A percentile compares a stretch with the other conserved stretches of the same genome.
Conservation (phyloP, 2,113 vertebrate species). For the Aythya baeri region DNA sequence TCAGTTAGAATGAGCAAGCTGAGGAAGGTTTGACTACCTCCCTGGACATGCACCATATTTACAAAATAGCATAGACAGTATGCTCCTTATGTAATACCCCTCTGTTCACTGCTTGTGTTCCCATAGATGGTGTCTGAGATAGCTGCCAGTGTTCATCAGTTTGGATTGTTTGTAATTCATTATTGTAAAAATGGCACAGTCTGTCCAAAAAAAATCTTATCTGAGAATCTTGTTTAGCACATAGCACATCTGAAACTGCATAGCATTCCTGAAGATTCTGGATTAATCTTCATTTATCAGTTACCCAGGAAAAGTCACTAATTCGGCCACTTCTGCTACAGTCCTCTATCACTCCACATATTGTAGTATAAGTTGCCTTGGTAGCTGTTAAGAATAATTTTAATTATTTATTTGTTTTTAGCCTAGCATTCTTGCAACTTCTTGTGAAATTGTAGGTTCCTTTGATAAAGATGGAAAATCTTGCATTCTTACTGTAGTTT, state of each 20-base stretch:
- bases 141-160: neutral
- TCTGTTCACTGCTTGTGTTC: conserved; percentile 25
- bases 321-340: neutral
- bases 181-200: neutral
- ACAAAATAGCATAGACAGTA: conserved; percentile 8
- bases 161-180: neutral
- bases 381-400: neutral
- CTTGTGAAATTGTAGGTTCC: neutral
- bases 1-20: conserved; percentile 64
- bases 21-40: conserved; percentile 11
- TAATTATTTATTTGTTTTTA: neutral
- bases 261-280: neutral
- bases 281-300: neutral
- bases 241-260: neutral
- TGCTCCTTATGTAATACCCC: neutral
- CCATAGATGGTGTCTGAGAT: neutral
- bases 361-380: neutral
- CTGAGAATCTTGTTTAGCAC: neutral
- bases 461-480: neutral
- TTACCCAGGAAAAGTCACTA: neutral
- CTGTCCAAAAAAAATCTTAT: neutral
- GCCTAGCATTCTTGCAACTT: neutral
- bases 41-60: neutral
- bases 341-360: neutral
- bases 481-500: neutral